Evolutionary conservation across 2,797 vertebrate species (phyloP).

Genomic region (Coregonus ussuriensis): DNA sequence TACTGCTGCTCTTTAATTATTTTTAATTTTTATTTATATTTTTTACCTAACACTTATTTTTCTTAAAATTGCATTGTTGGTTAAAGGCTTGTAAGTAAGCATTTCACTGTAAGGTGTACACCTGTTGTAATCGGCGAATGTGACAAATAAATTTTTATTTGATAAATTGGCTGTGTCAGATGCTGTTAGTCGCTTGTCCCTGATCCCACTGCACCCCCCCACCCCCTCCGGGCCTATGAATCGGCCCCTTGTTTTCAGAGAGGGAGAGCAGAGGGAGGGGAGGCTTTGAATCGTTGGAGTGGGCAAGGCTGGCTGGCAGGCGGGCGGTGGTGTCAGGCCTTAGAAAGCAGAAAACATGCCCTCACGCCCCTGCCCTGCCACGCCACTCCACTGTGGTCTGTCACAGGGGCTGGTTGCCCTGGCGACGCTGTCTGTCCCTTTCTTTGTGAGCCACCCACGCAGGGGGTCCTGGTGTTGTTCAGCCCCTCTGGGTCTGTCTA

Average conservation of each 20-base stretch:
- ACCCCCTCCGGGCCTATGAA: conserved; percentile 19
- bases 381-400: conserved; percentile 61
- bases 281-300: conserved; percentile 47
- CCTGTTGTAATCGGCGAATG: no score
- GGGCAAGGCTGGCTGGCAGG: conserved; percentile 9
- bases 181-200: conserved; percentile 25
- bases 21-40: no score
- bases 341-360: conserved; percentile 47
- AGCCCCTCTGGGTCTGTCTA: conserved; percentile 34
- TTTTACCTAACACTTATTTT: no score
- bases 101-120: no score
- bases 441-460: conserved; percentile 33
- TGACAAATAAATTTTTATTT: background rate
- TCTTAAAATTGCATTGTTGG: no score
- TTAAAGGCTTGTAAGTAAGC: no score
- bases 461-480: conserved; percentile 44
- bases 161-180: conserved; percentile 43
- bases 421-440: conserved; percentile 43
- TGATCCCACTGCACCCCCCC: conserved; percentile 7
- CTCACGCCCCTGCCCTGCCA: conserved; percentile 63
- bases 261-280: conserved; percentile 9
- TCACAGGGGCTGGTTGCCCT: conserved; percentile 70
- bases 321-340: conserved; percentile 34
- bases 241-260: conserved; percentile 44
- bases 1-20: no score